Conservation (phyloP, 37 sponge, comb jelly and placozoan genomes). For the Halichondria panicea region DNA sequence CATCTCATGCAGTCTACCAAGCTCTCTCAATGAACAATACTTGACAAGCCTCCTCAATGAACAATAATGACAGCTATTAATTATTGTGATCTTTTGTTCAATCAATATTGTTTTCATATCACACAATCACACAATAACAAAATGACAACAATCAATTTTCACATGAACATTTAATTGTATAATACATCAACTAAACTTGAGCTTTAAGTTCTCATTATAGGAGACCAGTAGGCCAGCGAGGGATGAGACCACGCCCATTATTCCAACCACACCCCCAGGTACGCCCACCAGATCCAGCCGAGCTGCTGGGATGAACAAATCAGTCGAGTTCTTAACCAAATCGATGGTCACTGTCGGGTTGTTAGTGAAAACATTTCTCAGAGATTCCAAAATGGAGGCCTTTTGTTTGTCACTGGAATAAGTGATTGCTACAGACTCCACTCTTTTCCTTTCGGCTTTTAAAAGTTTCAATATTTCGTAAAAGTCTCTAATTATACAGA, state of each 20-base stretch:
- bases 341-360: constrained; percentile 62
- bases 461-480: constrained; percentile 49
- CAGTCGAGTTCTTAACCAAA: constrained; percentile 59
- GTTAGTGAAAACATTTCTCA: constrained; percentile 12
- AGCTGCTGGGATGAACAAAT: constrained; percentile 62
- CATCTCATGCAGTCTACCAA: no score
- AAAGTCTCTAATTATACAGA: constrained; percentile 46
- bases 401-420: not conserved
- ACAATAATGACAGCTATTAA: not conserved
- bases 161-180: no score
- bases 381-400: not conserved
- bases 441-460: constrained; percentile 29
- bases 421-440: not conserved
- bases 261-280: constrained; percentile 62
- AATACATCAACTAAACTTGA: constrained; percentile 51
- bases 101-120: no score
- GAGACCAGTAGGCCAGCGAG: constrained; percentile 38
- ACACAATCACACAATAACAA: no score
- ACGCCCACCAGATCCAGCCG: constrained; percentile 35
- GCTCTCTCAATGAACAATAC: no score
- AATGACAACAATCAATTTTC: no score
- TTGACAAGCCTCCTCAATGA: not conserved
- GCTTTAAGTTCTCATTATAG: constrained; percentile 57
- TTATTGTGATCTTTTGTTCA: no score
- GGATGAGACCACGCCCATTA: constrained; percentile 69